Evolutionary conservation across 2,113 vertebrate species (phyloP).

Genomic region (Podocnemis expansa): DNA sequence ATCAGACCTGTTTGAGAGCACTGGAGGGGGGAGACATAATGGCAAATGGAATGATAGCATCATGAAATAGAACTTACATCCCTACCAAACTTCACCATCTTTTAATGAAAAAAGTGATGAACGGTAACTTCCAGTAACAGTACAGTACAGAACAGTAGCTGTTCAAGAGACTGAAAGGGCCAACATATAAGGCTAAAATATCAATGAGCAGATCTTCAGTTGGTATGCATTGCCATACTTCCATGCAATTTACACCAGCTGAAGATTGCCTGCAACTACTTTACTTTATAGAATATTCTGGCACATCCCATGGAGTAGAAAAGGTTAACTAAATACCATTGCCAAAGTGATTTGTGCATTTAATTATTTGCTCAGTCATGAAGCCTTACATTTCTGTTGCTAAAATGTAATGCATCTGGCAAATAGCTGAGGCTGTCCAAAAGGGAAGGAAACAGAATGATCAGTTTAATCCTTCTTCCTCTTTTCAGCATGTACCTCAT

Average conservation of each 20-base stretch:
- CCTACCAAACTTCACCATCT: neutral
- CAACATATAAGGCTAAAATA: neutral
- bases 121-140: accelerated
- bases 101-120: neutral
- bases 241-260: neutral
- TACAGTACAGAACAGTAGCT: neutral
- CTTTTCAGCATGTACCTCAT: neutral
- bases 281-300: neutral
- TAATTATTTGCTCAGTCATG: neutral
- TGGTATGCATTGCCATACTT: neutral
- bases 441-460: neutral
- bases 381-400: neutral
- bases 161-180: neutral
- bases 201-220: neutral
- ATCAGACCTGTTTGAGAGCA: neutral
- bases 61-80: neutral
- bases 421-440: neutral
- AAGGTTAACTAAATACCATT: neutral
- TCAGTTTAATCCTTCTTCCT: neutral
- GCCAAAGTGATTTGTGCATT: neutral
- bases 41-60: neutral
- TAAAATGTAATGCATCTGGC: neutral
- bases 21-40: neutral
- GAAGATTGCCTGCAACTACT: neutral
- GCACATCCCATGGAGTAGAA: neutral